A percentile compares a stretch with the other conserved stretches of the same genome.
phyloP scores from a whole-genome alignment of 1,140 invertebrate species.

The Hormaphis cornu region DNA sequence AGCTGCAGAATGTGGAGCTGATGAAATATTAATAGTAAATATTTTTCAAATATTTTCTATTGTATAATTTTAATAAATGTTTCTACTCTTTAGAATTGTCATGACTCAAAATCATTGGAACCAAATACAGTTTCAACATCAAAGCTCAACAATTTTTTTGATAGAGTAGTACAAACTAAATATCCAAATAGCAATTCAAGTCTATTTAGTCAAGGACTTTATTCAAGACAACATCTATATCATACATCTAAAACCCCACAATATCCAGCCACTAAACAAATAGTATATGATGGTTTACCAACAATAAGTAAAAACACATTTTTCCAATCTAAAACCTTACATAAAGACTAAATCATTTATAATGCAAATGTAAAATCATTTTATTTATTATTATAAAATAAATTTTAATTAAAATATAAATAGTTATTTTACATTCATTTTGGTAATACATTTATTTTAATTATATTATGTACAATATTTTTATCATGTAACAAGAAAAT shows the following conservation, averaged over 20 bases:
- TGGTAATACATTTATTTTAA: not conserved
- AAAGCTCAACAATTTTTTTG: slow-evolving; percentile 86
- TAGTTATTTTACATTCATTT: not conserved
- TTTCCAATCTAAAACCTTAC: slow-evolving; percentile 20
- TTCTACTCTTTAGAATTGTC: slow-evolving; percentile 54
- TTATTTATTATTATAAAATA: not conserved
- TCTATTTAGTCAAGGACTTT: slow-evolving; percentile 36
- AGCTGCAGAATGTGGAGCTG: slow-evolving; percentile 83
- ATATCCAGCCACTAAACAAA: slow-evolving; percentile 18
- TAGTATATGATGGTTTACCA: slow-evolving; percentile 20
- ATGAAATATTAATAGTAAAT: slow-evolving; percentile 84
- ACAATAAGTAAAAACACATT: slow-evolving; percentile 27
- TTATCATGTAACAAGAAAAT: too few relatives aligned
- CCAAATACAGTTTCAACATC: slow-evolving; percentile 85
- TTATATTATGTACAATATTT: not conserved
- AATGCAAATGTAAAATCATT: not conserved
- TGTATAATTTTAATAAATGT: not conserved
- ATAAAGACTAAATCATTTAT: slow-evolving; percentile 16
- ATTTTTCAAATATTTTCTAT: slow-evolving; percentile 37
- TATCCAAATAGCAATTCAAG: slow-evolving; percentile 44
- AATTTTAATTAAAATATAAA: not conserved
- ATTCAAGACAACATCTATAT: slow-evolving; percentile 27
- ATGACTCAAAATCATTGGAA: slow-evolving; percentile 70
- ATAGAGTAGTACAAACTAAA: slow-evolving; percentile 76
- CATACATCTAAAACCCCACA: not conserved